Conservation (phyloP, 1,140 invertebrate species). For the Pissodes strobi region DNA sequence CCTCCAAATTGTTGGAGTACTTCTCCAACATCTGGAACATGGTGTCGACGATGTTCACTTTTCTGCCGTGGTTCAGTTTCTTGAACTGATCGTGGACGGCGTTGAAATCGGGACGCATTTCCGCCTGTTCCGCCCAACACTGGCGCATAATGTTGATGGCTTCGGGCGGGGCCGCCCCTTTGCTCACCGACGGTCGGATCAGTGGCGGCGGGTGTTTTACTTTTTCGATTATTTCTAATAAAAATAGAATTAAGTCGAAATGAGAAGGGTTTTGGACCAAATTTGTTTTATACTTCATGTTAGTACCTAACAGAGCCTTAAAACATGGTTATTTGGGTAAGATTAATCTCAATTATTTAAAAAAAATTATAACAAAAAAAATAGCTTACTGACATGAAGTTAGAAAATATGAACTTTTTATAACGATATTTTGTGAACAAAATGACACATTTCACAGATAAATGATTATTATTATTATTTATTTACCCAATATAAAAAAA, state of each 20-base stretch:
- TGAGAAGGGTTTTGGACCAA: too few relatives aligned
- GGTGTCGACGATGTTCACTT: slow-evolving; percentile 94
- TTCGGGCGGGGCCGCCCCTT: slow-evolving; percentile 89
- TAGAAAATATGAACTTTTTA: too few relatives aligned
- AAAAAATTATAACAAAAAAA: too few relatives aligned
- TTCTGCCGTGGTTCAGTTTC: slow-evolving; percentile 82
- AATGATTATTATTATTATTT: too few relatives aligned
- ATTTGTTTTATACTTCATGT: too few relatives aligned
- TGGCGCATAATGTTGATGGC: slow-evolving; percentile 91
- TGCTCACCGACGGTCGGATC: slow-evolving; percentile 90
- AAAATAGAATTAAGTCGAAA: neutral
- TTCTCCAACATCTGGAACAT: slow-evolving; percentile 97
- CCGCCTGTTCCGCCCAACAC: slow-evolving; percentile 83
- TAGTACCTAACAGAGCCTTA: too few relatives aligned
- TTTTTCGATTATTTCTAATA: slow-evolving; percentile 86
- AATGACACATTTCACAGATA: too few relatives aligned
- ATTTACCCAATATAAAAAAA: too few relatives aligned
- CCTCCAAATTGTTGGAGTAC: slow-evolving; percentile 92
- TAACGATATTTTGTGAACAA: too few relatives aligned
- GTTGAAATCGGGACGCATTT: slow-evolving; percentile 87
- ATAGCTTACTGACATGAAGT: too few relatives aligned
- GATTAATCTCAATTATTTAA: too few relatives aligned
- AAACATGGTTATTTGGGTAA: too few relatives aligned
- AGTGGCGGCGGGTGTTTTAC: slow-evolving; percentile 86
- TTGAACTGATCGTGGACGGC: slow-evolving; percentile 84